Evolutionary conservation across 2,113 vertebrate species (phyloP).

Genomic region (Sapajus apella): DNA sequence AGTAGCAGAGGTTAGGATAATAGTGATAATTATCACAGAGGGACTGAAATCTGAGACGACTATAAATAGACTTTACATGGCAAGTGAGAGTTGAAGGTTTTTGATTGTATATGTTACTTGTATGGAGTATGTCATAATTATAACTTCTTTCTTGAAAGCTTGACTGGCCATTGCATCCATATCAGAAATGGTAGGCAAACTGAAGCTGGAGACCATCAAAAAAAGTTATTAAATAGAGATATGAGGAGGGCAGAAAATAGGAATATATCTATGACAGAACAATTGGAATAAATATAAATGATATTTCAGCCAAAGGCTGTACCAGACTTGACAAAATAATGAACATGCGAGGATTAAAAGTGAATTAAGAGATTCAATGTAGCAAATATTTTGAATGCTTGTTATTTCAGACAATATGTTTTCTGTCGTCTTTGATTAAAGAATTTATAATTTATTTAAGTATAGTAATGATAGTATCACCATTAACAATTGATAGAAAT

Average conservation of each 20-base stretch:
- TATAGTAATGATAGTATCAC: neutral
- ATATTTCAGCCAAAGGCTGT: neutral
- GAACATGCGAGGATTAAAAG: neutral
- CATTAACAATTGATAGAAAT: neutral
- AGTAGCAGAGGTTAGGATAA: neutral
- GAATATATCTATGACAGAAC: neutral
- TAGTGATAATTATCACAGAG: neutral
- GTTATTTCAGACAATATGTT: neutral
- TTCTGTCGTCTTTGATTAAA: neutral
- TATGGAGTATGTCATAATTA: neutral
- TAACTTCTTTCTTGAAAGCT: neutral
- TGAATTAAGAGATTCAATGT: neutral
- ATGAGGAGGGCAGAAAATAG: neutral
- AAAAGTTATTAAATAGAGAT: neutral
- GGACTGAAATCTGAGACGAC: neutral
- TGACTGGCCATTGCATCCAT: accelerated
- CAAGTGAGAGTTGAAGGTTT: neutral
- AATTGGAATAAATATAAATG: neutral
- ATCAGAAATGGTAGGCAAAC: neutral
- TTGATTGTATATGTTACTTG: neutral
- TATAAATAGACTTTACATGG: neutral
- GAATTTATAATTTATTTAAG: neutral
- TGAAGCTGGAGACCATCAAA: neutral
- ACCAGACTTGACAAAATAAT: neutral
- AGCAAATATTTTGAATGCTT: neutral